phyloP scores from a whole-genome alignment of 1,140 invertebrate genomes.

The Patella vulgata region DNA sequence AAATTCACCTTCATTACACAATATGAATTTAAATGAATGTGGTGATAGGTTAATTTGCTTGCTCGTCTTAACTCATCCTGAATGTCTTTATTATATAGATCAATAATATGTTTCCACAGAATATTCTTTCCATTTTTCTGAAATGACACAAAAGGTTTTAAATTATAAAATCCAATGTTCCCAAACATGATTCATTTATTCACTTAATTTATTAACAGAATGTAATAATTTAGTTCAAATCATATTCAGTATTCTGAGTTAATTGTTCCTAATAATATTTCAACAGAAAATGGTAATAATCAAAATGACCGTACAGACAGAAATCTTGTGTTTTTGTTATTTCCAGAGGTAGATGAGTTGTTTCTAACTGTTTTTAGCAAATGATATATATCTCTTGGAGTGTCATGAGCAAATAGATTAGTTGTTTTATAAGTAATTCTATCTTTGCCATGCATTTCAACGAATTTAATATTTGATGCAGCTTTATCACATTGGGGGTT shows the following conservation, averaged over 20 bases:
- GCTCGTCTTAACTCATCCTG: not conserved
- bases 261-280: too few relatives aligned
- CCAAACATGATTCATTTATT: too few relatives aligned
- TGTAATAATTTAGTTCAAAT: too few relatives aligned
- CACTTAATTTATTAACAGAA: too few relatives aligned
- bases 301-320: too few relatives aligned
- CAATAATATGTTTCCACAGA: conserved; percentile 3
- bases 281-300: too few relatives aligned
- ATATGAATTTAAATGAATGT: not conserved
- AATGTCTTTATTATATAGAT: not conserved
- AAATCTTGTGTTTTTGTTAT: too few relatives aligned
- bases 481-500: conserved; percentile 9
- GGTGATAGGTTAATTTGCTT: conserved; percentile 1
- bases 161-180: too few relatives aligned
- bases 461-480: not conserved
- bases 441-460: not conserved
- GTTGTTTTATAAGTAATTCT: conserved; percentile 6
- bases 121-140: conserved; percentile 4
- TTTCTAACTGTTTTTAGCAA: conserved; percentile 13
- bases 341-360: not conserved
- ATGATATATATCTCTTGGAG: conserved; percentile 9
- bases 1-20: too few relatives aligned
- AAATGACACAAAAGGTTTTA: not conserved
- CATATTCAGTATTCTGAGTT: too few relatives aligned
- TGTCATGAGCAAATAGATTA: not conserved